Base-by-base conservation (phyloP, 2,797 vertebrate genomes). In the Odontamblyopus rebecca region DNA sequence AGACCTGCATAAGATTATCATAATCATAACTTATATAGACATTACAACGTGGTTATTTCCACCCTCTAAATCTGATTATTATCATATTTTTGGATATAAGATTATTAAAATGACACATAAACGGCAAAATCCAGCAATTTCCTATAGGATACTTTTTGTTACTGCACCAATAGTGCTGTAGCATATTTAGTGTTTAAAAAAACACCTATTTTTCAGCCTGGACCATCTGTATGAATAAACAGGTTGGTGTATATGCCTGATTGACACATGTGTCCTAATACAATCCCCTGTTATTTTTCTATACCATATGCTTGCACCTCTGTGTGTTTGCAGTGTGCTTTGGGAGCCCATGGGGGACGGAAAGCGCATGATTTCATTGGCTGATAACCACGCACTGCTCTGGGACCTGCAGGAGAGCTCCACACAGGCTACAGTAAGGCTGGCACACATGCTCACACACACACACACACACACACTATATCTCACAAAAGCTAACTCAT, bases 271-370 rank as follows among this genome's bases (percentile, higher is more conserved):
- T 61, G 62, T 69, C 77, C 32, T 74, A 53, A 71, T 61, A 73
- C 64, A 82, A 72, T 61, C 82, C 57, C 80, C 61, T 72, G 71
- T 29, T 44, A 26, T 48, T 74, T 59, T 72, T 72, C 41, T 65
- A 57, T 71, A 65, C 41, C 63, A 48, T 65, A 27, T 73, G 56
- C 73, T 67, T 50, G 60, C 82, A 60, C 71, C 62, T 76, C 38
- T 81, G 67, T 88, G 74, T 75, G 41, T 86, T 89, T 83, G 50
- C 93, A 99, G 98, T 41, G 95, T 98, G 78, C 82, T 94, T 23
- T 99, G 98, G 98, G 98, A 99, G 82, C 98, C 98, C 6, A 94
- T 98, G 94, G 96, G 97, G 59, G 96, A 98, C 0, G 97, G 98
- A 66, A 97, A 95, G 89, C 96, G 93, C 51, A 75, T 98, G 82